These are phyloP conservation scores for Steatornis caripensis DNA, from an alignment of 2,113 vertebrate genomes.

Conservation along the genomic window DNA sequence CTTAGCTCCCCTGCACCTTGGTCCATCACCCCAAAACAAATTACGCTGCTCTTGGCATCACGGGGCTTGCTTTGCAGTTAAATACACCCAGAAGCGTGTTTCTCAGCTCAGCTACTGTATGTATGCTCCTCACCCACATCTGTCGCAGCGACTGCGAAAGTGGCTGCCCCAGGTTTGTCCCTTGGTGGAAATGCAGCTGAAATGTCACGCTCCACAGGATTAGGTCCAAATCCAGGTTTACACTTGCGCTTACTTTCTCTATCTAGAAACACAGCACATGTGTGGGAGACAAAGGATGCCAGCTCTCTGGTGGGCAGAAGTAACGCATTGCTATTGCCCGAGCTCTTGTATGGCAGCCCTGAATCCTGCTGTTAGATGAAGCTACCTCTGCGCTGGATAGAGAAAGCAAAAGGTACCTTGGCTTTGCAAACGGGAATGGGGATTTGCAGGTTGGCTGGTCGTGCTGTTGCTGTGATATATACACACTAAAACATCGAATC, in stretches of 20 bases:
- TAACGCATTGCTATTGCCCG: slow-evolving; percentile 85
- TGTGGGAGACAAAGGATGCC: slow-evolving; percentile 85
- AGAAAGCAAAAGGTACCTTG: slow-evolving; percentile 81
- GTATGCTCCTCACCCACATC: neutral
- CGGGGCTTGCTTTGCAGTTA: neutral
- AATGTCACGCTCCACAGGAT: neutral
- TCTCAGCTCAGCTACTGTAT: neutral
- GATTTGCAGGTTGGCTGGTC: neutral
- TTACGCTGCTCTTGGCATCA: too few species aligned
- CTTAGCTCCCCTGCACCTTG: neutral
- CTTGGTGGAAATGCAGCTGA: neutral
- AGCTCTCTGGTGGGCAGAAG: slow-evolving; percentile 87
- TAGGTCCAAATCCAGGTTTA: neutral
- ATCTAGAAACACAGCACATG: slow-evolving; percentile 82
- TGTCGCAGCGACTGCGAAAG: too few species aligned
- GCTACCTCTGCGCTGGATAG: slow-evolving; percentile 87
- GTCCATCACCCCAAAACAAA: neutral
- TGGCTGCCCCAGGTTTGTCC: neutral
- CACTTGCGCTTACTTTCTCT: neutral
- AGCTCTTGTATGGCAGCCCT: slow-evolving; percentile 85
- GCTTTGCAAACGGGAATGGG: neutral
- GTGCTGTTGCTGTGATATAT: too few species aligned
- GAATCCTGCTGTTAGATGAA: slow-evolving; percentile 83
- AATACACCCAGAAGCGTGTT: neutral
- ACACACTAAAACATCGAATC: neutral